Percentiles rank a stretch among this genome's conserved stretches.
These are phyloP conservation scores for Lepidurus apus DNA, from an alignment of 1,140 invertebrate genomes.

Conservation along the genomic window DNA sequence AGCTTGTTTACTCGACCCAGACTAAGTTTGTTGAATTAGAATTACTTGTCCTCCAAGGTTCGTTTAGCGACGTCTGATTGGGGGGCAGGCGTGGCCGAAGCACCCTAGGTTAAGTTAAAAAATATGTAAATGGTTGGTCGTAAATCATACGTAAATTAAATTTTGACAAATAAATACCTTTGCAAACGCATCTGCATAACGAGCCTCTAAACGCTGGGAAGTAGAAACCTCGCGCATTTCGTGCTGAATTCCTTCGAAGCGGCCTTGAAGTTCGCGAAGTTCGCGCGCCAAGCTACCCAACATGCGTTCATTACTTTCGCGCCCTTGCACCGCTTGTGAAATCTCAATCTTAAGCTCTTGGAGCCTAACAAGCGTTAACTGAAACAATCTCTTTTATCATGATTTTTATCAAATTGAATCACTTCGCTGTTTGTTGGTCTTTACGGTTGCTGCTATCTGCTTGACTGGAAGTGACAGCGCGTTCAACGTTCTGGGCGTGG, in stretches of 20 bases:
- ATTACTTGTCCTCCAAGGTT: neutral
- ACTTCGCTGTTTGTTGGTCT: neutral
- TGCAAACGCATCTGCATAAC: neutral
- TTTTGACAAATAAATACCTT: neutral
- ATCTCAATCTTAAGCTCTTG: neutral
- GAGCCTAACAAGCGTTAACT: neutral
- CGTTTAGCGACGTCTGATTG: neutral
- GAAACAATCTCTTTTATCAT: neutral
- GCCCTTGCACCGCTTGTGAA: neutral
- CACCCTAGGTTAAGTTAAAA: neutral
- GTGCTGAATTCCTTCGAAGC: neutral
- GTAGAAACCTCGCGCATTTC: neutral
- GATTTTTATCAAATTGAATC: neutral
- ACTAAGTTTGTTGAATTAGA: neutral
- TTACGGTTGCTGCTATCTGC: neutral
- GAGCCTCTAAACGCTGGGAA: neutral
- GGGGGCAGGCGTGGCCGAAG: neutral
- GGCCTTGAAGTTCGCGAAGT: neutral
- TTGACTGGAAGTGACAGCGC: constrained; percentile 12
- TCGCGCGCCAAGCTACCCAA: neutral
- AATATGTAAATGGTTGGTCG: too few species aligned
- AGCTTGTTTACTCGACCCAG: neutral
- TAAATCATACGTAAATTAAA: neutral
- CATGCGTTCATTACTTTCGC: constrained; percentile 13
- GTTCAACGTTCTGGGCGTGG: constrained; percentile 4